Evolutionary conservation across 1,140 invertebrate species (phyloP), one percentile per base, ranked within the genome.

Genomic region (Hyles euphorbiae): DNA sequence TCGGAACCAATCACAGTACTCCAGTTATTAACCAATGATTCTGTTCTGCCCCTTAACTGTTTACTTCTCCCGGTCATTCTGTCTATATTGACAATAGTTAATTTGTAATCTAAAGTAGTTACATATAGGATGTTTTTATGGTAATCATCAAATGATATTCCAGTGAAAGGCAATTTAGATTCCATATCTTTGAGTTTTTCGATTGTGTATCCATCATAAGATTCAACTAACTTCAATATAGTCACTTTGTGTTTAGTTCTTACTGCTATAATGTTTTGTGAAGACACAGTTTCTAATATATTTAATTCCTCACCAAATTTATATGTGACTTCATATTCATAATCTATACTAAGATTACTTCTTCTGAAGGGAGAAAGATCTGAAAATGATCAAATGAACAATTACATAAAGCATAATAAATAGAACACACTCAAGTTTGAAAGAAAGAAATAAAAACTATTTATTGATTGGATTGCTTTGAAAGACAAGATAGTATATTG

Each of bases 51-150:
- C 63, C 70, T 76, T 53, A 88, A 59, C 45, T 78, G 65, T 10
- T 83, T 65, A 60, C 64, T 81, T 64, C 73, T 70, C 7, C 66
- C 71, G 6, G 68, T 72, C 63, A 87, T 65, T 59, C 79, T 76
- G 34, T 87, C 81, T 56, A 84, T 60, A 65, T 87, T 88, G 4
- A 88, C 67, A 56, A 88, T 83, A 49, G 63, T 76, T 34, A 88
- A 56, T 36, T 74, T 76, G 32, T 72, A 60, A 40, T 85, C 72
- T 50, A 88, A 57, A 47, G 68, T 72, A 50, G 78, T 81, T 0
- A 79, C 67, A 72, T 87, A 85, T 6, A 85, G 55, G 46, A 88
- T 86, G 53, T 87, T 83, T 53, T 72, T 83, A 56, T 88, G 83
- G 58, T 72, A 68, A 22, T 64, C 67, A 56, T 88, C 85, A 72